Evolutionary conservation across 2,888 invertebrate genomes (phyloP).

Genomic region (Ophion slaviceki): DNA sequence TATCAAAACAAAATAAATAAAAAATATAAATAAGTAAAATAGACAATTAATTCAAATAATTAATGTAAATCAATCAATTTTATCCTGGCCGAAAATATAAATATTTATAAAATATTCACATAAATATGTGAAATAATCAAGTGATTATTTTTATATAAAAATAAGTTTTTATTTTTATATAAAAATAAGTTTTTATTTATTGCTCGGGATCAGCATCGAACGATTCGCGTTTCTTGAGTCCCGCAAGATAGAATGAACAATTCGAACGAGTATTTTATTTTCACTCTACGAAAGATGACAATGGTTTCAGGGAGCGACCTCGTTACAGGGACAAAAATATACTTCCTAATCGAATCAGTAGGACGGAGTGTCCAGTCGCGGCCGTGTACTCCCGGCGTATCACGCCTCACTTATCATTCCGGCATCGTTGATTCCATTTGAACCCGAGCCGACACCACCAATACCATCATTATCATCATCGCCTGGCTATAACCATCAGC

Average conservation of each 20-base stretch:
- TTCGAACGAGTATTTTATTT: not conserved
- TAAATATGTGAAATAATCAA: no score
- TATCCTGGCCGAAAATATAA: no score
- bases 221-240: not conserved
- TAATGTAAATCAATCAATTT: no score
- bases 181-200: no score
- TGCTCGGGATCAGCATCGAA: not conserved
- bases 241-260: not conserved
- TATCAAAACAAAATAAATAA: no score
- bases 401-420: constrained; percentile 77
- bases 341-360: constrained; percentile 81
- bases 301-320: constrained; percentile 42
- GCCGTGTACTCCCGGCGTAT: constrained; percentile 52
- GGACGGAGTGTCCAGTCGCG: constrained; percentile 66
- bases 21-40: no score
- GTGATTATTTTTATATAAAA: no score
- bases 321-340: constrained; percentile 69
- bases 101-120: no score
- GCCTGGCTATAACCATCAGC: constrained; percentile 53
- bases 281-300: not conserved
- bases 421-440: constrained; percentile 80
- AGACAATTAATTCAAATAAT: no score
- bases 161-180: no score
- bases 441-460: constrained; percentile 72
- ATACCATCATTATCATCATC: constrained; percentile 46